Conservation (phyloP, 2,113 vertebrate genomes). For the Gymnogyps californianus region DNA sequence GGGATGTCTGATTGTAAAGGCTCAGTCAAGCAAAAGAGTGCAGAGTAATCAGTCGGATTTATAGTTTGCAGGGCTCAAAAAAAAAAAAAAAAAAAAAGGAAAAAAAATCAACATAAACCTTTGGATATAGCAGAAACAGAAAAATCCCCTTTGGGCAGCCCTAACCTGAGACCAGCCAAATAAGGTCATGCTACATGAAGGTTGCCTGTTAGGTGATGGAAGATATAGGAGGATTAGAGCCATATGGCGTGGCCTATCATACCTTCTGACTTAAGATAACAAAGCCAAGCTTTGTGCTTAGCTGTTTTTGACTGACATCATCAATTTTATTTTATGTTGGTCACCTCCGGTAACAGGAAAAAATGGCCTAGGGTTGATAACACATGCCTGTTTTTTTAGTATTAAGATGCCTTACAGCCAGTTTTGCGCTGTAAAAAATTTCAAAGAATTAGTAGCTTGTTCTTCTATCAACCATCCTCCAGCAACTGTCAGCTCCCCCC, state of each 20-base stretch:
- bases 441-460: conserved; percentile 80
- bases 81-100: conserved; percentile 46
- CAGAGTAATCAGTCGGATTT: conserved; percentile 98
- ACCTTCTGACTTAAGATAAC: conserved; percentile 90
- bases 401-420: conserved; percentile 81
- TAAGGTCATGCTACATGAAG: conserved; percentile 84
- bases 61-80: conserved; percentile 89
- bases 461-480: conserved; percentile 79
- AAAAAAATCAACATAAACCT: conserved; percentile 87
- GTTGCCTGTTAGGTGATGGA: conserved; percentile 87
- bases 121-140: conserved; percentile 81
- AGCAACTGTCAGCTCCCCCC: conserved; percentile 75
- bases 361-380: conserved; percentile 84
- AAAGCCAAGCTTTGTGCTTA: conserved; percentile 86
- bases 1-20: conserved; percentile 98
- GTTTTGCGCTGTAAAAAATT: conserved; percentile 74
- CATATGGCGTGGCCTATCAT: conserved; percentile 87
- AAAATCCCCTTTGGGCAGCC: conserved; percentile 81
- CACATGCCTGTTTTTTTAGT: conserved; percentile 73
- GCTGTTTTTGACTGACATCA: conserved; percentile 85
- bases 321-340: conserved; percentile 86
- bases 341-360: conserved; percentile 85
- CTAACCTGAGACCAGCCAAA: conserved; percentile 85
- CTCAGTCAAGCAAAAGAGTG: conserved; percentile 98
- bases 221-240: conserved; percentile 86